Evolutionary conservation across 2,797 vertebrate species (phyloP).

Genomic region (Coregonus ussuriensis): DNA sequence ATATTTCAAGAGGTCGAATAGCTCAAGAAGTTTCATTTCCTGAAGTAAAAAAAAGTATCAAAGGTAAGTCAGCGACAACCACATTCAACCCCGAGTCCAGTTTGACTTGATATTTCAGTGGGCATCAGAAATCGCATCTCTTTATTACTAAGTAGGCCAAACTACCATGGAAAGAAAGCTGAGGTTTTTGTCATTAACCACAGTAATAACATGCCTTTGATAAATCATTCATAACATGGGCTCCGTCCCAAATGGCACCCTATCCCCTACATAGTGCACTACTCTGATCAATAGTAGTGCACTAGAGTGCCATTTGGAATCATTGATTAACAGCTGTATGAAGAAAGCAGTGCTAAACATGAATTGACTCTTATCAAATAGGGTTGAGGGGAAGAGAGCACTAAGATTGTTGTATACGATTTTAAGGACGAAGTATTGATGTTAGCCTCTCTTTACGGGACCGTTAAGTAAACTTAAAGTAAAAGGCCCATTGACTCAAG

Average conservation of each 20-base stretch:
- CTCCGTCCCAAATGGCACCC: too few species aligned
- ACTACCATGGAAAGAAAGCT: background rate
- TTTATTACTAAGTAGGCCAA: background rate
- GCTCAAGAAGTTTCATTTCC: background rate
- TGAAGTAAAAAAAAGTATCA: background rate
- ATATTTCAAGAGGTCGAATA: background rate
- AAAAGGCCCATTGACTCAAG: background rate
- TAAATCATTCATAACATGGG: conserved; percentile 41
- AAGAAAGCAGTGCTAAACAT: too few species aligned
- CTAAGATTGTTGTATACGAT: too few species aligned
- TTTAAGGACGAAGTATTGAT: background rate
- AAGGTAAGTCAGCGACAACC: background rate
- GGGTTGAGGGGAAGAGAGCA: too few species aligned
- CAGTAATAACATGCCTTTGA: background rate
- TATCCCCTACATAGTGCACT: too few species aligned
- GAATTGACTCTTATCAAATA: too few species aligned
- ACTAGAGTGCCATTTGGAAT: too few species aligned
- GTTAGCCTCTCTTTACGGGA: background rate
- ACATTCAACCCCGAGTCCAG: background rate
- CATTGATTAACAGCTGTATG: too few species aligned
- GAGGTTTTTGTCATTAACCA: background rate
- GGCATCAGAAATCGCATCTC: background rate
- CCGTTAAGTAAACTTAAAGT: too few species aligned
- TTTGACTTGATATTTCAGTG: background rate
- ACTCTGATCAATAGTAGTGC: too few species aligned